Base-by-base conservation (phyloP, 2,113 vertebrate species). In the Spilogale gracilis region DNA sequence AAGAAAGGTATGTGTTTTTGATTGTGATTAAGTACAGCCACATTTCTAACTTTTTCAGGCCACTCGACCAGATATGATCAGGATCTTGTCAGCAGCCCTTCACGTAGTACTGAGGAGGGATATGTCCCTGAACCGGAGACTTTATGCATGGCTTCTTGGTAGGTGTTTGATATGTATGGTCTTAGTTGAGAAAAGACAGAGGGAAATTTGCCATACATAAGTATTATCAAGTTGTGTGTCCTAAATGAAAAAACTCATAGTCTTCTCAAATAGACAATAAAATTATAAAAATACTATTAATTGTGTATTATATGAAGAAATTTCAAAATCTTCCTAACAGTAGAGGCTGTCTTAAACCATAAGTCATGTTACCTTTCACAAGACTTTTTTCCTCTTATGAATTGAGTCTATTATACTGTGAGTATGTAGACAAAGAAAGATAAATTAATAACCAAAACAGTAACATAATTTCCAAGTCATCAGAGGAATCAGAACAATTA, bases 121-220 rank as follows among this genome's bases (percentile, higher is more conserved):
- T 97, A 99, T 99, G 99, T 99, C 99, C 8, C 99, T 99, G 95
- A 99, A 99, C 98, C 99, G 99, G 97, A 99, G 99, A 98, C 99
- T 99, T 94, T 99, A 99, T 97, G 99, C 99, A 1, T 99, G 99
- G 99, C 99, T 99, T 97, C 99, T 99, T 63, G 99, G 99, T 99
- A 98, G 96, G 99, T 98, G 92, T 97, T 73, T 81, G 17, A 79
- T 87, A 45, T 12, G 18, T 95, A 43, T 82, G 11, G 16, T 92
- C 67, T 71, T 58, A 91, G 21, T 20, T 86, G 76, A 84, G 56
- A 73, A 90, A 27, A 67, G 38, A 67, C 30, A 18, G 43, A 89
- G 61, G 23, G 52, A 95, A 50, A 81, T 63, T 94, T 92, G 17
- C 52, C 9, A 52, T 67, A 50, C 8, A 30, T 91, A 91, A 95